Evolutionary conservation across 1,140 invertebrate species (phyloP).

Genomic region (Xylocopa sonorina): DNA sequence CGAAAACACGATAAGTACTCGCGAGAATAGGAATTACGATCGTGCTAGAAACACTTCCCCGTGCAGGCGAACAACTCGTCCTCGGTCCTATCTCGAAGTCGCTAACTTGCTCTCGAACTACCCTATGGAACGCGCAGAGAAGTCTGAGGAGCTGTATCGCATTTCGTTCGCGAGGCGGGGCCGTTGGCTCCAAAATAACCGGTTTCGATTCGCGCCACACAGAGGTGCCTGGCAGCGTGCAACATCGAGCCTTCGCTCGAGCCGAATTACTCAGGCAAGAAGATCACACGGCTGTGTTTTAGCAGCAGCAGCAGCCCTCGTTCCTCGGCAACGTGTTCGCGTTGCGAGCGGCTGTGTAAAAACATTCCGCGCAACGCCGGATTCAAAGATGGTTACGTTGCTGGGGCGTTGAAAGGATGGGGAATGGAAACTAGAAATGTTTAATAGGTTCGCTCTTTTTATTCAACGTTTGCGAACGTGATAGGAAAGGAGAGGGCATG

Average conservation of each 20-base stretch:
- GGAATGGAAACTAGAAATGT: no score
- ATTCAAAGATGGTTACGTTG: slow-evolving; percentile 10
- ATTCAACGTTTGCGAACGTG: no score
- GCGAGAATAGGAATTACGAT: not conserved
- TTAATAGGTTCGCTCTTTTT: no score
- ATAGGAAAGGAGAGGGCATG: no score
- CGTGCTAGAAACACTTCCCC: not conserved
- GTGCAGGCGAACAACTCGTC: not conserved
- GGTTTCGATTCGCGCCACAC: not conserved
- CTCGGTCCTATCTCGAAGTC: slow-evolving; percentile 3
- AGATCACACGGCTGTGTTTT: slow-evolving; percentile 2
- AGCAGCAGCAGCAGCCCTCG: not conserved
- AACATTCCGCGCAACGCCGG: not conserved
- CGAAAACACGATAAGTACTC: not conserved
- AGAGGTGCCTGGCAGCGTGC: not conserved
- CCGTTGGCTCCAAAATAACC: not conserved
- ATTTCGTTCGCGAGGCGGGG: no score
- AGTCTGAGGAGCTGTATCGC: not conserved
- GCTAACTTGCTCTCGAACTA: slow-evolving; percentile 5
- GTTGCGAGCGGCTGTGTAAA: no score
- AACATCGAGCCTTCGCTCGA: not conserved
- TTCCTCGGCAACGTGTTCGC: no score
- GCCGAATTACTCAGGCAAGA: slow-evolving; percentile 14
- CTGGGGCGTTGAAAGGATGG: not conserved
- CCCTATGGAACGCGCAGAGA: not conserved